phyloP scores from a whole-genome alignment of 2,113 vertebrate genomes.

The Aphyosemion australe region DNA sequence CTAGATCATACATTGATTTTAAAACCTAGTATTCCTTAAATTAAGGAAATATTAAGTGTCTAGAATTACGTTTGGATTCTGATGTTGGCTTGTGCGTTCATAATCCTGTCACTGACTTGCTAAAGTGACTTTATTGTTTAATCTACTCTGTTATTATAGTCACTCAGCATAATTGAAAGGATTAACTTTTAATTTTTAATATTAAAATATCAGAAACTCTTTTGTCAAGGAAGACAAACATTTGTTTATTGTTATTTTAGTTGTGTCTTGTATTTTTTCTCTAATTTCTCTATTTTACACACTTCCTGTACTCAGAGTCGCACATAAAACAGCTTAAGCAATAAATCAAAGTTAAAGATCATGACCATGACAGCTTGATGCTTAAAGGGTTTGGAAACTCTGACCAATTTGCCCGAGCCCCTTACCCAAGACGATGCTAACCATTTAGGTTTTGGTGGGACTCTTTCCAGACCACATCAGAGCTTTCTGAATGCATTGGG shows the following conservation, averaged over 20 bases:
- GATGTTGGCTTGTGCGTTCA: too few species aligned
- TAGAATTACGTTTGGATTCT: background rate
- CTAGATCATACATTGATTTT: too few species aligned
- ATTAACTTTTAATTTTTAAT: too few species aligned
- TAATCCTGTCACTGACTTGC: too few species aligned
- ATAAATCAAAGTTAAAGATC: background rate
- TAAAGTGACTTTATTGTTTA: too few species aligned
- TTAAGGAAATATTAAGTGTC: background rate
- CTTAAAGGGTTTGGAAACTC: background rate
- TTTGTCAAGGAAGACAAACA: too few species aligned
- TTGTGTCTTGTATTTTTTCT: background rate
- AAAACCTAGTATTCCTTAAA: background rate
- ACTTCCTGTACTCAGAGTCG: background rate
- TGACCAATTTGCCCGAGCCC: background rate
- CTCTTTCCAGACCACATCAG: background rate
- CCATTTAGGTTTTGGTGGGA: constrained; percentile 2
- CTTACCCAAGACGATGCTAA: background rate
- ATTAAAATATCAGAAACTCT: too few species aligned
- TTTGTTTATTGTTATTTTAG: too few species aligned
- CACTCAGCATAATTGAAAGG: too few species aligned
- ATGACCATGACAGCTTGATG: background rate
- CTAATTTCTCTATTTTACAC: too few species aligned
- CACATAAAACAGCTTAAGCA: background rate
- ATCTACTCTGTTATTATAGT: too few species aligned
- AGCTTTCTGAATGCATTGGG: constrained; percentile 1